These are phyloP conservation scores for Melipona beecheii DNA, from an alignment of 2,888 invertebrate genomes.

Conservation along the genomic window DNA sequence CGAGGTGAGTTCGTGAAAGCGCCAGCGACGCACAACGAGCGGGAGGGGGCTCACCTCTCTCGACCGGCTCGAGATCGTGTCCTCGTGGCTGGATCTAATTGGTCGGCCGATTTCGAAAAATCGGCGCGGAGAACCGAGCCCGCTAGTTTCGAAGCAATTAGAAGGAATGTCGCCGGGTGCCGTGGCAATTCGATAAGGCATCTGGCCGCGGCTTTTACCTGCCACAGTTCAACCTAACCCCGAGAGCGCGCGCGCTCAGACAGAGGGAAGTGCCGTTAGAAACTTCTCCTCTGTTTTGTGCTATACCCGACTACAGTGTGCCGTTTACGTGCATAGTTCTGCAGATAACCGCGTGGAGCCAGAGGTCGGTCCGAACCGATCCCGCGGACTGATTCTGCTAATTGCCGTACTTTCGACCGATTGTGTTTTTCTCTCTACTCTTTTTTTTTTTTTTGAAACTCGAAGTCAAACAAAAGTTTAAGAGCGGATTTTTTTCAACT, in stretches of 20 bases:
- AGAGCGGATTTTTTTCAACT: neutral
- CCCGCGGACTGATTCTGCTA: conserved; percentile 45
- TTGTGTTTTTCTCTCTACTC: neutral
- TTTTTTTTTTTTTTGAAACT: too few species aligned
- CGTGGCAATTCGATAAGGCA: conserved; percentile 50
- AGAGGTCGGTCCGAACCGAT: conserved; percentile 35
- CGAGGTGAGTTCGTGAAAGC: conserved; percentile 36
- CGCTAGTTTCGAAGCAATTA: conserved; percentile 73
- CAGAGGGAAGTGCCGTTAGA: conserved; percentile 44
- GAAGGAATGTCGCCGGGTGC: conserved; percentile 71
- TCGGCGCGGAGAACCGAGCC: conserved; percentile 48
- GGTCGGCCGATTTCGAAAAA: conserved; percentile 61
- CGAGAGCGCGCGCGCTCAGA: neutral
- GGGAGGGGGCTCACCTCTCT: neutral
- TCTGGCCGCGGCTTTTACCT: conserved; percentile 55
- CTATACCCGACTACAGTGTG: conserved; percentile 16
- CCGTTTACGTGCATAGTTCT: conserved; percentile 26
- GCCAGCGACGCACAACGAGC: neutral
- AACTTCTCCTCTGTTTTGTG: conserved; percentile 15
- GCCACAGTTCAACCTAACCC: conserved; percentile 17
- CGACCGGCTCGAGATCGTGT: conserved; percentile 14
- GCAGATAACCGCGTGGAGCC: conserved; percentile 36
- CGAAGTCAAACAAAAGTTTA: too few species aligned
- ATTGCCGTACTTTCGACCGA: conserved; percentile 27
- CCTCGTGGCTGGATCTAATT: conserved; percentile 64